Base-by-base conservation (phyloP, 2,888 invertebrate species). In the Volucella zonaria region DNA sequence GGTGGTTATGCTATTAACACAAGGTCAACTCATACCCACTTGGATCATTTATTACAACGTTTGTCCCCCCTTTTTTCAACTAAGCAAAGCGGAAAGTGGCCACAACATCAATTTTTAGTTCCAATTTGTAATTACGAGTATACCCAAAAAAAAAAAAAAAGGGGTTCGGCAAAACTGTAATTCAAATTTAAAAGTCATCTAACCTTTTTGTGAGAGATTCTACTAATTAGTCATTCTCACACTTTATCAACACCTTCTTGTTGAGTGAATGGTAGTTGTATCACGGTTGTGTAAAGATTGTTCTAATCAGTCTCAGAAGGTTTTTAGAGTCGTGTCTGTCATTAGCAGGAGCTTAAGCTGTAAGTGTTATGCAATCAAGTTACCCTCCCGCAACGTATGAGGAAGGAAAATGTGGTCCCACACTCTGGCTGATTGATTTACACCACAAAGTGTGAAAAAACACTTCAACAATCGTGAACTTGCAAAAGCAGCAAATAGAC, bases 381-480 rank as follows among this genome's bases (percentile, higher is more conserved):
- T 12, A 18, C 42, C 15, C 45, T 12, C 15, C 49, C 38, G 11
- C 9, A 1, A 12, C 12, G 11, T 47, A 40, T 47, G 11, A 31
- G 11, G 2, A 14, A 43, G 1, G 58, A 31, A 43, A 40, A 49
- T 62, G 45, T 61, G 42, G 42, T 67, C 67, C 82, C 78, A 82
- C 82, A 78, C 82, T 68, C 74, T 56, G 52, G 11, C 66, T 78
- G 61, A 80, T 83, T 79, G 79, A 83, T 83, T 79, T 66, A 67
- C 75, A 79, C 79, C 59, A 66, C 71, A 74, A 71, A 83, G 51
- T 54, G 54, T 61, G 18, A 51, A 47, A 43, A 59, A 43, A 51
- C 52, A 67, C 54, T 68, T 74, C 42, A 82, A 79, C 64, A 82
- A 75, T 75, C 70, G 59, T 83, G 80, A 83, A 67, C 49, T 71